Conservation (phyloP, 2,888 invertebrate species). For the Lacanobia wlatinum region DNA sequence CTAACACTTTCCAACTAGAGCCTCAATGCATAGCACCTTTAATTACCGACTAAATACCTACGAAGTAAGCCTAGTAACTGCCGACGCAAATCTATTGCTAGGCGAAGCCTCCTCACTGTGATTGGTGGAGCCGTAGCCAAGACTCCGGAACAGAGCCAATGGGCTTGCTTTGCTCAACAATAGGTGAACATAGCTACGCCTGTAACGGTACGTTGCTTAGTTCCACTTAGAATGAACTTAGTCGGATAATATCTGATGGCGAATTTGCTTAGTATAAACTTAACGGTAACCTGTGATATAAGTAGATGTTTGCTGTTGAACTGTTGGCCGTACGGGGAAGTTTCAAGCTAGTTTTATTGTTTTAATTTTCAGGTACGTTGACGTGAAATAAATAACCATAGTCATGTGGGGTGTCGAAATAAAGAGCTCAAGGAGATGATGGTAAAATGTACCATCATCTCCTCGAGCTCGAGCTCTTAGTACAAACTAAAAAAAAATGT, state of each 20-base stretch:
- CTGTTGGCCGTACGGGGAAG: too few relatives aligned
- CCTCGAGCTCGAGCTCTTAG: too few relatives aligned
- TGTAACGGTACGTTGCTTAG: constrained; percentile 72
- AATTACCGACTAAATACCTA: constrained; percentile 68
- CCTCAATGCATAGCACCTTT: constrained; percentile 38
- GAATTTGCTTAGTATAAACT: constrained; percentile 21
- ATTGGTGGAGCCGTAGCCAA: constrained; percentile 80
- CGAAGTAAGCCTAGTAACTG: constrained; percentile 53
- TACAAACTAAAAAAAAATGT: too few relatives aligned
- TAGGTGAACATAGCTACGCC: constrained; percentile 79
- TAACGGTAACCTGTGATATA: neutral
- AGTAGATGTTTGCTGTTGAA: neutral
- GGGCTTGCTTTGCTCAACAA: constrained; percentile 75
- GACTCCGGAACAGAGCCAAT: constrained; percentile 75
- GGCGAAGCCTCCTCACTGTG: constrained; percentile 77
- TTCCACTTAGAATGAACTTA: constrained; percentile 57
- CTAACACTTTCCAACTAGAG: constrained; percentile 21
- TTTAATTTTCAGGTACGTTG: neutral
- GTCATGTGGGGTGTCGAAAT: too few relatives aligned
- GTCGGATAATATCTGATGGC: constrained; percentile 3
- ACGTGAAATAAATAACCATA: neutral
- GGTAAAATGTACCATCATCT: too few relatives aligned
- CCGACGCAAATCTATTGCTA: constrained; percentile 76
- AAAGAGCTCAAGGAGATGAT: too few relatives aligned
- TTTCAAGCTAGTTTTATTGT: neutral